phyloP scores from a whole-genome alignment of 2,888 invertebrate species.

The Spodoptera littoralis region DNA sequence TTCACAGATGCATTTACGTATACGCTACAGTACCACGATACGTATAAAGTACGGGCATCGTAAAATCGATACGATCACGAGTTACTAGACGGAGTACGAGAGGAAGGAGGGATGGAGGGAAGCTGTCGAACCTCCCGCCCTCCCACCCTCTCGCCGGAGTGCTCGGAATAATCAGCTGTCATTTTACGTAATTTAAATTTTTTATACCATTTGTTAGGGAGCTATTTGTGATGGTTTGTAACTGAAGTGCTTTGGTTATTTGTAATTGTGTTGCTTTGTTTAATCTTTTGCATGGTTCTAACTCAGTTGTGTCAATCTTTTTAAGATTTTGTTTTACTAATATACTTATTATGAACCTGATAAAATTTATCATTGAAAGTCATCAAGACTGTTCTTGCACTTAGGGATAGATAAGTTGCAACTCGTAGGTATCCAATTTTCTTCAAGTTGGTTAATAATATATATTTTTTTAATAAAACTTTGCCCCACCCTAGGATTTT shows the following conservation, averaged over 20 bases:
- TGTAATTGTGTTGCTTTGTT: too few species aligned
- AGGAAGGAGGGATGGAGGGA: constrained; percentile 42
- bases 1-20: constrained; percentile 24
- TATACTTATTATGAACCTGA: too few species aligned
- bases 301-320: too few species aligned
- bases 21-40: constrained; percentile 24
- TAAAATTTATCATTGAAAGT: too few species aligned
- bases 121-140: constrained; percentile 33
- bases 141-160: constrained; percentile 18
- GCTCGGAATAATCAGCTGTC: constrained; percentile 66
- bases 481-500: too few species aligned
- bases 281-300: too few species aligned
- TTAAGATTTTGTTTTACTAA: too few species aligned
- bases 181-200: constrained; percentile 61
- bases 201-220: constrained; percentile 51
- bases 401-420: too few species aligned
- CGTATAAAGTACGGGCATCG: constrained; percentile 49
- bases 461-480: too few species aligned
- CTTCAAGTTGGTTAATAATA: too few species aligned
- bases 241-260: constrained; percentile 1
- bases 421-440: too few species aligned
- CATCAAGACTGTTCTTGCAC: too few species aligned
- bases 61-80: constrained; percentile 63
- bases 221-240: constrained; percentile 38
- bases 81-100: constrained; percentile 57